Conservation (phyloP, 2,113 vertebrate genomes). For the Myotis lucifugus region DNA sequence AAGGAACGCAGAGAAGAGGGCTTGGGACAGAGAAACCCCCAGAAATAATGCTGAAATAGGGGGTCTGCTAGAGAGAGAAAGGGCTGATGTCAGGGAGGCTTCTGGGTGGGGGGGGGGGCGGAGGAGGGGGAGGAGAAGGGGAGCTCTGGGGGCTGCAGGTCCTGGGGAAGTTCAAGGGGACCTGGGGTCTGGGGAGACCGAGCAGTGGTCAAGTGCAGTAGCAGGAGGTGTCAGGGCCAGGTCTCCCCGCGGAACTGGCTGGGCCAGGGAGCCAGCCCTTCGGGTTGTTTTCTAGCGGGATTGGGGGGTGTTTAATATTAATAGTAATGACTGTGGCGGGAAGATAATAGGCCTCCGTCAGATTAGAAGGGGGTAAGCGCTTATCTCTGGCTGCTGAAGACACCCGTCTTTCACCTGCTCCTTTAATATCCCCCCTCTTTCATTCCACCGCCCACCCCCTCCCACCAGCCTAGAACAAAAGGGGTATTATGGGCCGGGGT, state of each 20-base stretch:
- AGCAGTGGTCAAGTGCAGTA: background rate
- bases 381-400: conserved; percentile 88
- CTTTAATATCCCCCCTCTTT: conserved; percentile 88
- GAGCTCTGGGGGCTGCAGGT: background rate
- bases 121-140: background rate
- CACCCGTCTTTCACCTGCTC: conserved; percentile 91
- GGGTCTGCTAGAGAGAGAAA: background rate
- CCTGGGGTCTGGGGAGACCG: background rate
- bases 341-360: conserved; percentile 90
- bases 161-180: conserved; percentile 27
- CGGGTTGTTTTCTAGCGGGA: conserved; percentile 81
- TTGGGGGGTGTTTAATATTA: conserved; percentile 88
- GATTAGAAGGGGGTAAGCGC: conserved; percentile 89
- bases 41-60: background rate
- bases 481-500: conserved; percentile 88
- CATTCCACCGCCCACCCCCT: conserved; percentile 86
- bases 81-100: background rate
- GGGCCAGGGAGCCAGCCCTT: conserved; percentile 66
- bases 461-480: conserved; percentile 89
- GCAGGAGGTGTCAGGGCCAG: background rate
- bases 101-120: background rate
- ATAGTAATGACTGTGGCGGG: conserved; percentile 90
- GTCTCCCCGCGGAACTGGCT: background rate
- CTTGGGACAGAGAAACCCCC: background rate
- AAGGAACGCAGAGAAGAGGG: background rate